Evolutionary conservation across 1,140 invertebrate species (phyloP), one percentile per base, ranked within the genome.

Genomic region (Drosophila micromelanica): DNA sequence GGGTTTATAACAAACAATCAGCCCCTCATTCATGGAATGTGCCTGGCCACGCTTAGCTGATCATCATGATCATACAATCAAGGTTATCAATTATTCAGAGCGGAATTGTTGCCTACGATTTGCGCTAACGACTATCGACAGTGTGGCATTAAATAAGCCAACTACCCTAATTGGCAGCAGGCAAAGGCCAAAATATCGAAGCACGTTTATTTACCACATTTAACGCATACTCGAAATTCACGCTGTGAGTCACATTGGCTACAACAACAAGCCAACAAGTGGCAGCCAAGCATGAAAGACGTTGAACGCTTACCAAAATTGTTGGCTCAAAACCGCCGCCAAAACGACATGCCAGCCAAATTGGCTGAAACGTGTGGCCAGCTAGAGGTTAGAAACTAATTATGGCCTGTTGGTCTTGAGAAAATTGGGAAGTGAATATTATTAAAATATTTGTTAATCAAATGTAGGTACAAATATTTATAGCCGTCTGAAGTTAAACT

Each of bases 141-240:
- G 27, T 27, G 4, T 27, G 27, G 27, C 5, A 27, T 27, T 0
- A 6, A 27, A 35, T 35, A 2, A 35, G 32, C 32, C 7, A 35
- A 9, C 32, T 35, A 35, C 32, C 32, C 32, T 35, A 35, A 35
- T 35, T 35, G 49, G n/a, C 13, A 48, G 62, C 46, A 64, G 76
- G 51, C 57, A 72, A 67, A 72, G 60, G 67, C 51, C 54, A 46
- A 15, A 30, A 37, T 45, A 46, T 13, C 32, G n/a, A 35, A 20
- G 42, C 78, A 70, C 71, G 78, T 67, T 87, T 78, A 81, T 78
- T 86, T 81, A 78, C 75, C 63, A 73, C 81, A 86, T 68, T 86
- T 80, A 86, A 86, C 81, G 79, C 81, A 79, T 71, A 64, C 80
- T 78, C 45, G 27, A 40, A 64, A 55, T 55, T 65, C 35, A 65